Percentiles rank a stretch among this genome's conserved stretches.
These are phyloP conservation scores for Cantharis lateralis DNA, from an alignment of 2,888 invertebrate genomes.

Conservation along the genomic window DNA sequence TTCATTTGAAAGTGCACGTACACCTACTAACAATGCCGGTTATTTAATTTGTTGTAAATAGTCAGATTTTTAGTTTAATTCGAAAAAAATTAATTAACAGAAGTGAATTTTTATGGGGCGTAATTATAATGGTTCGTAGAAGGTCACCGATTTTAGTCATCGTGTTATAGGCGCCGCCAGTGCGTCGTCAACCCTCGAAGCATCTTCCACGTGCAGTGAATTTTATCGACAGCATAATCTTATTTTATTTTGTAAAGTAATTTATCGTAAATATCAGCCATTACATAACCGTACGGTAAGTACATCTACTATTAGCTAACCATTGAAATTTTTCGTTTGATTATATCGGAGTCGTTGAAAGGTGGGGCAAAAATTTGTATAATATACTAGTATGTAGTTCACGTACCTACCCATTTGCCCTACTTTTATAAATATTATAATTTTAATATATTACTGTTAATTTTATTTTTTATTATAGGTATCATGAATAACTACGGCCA, in stretches of 20 bases:
- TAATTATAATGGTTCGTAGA: background rate
- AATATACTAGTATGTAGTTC: too few species aligned
- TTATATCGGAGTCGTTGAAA: background rate
- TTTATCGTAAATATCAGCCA: background rate
- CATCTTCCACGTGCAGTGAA: background rate
- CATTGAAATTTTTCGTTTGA: background rate
- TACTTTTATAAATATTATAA: too few species aligned
- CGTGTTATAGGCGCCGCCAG: background rate
- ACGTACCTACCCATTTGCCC: too few species aligned
- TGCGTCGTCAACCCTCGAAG: background rate
- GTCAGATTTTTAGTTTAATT: background rate
- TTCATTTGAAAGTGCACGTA: background rate
- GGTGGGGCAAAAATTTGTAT: background rate
- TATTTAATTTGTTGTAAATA: background rate
- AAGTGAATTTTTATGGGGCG: background rate
- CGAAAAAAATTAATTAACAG: background rate
- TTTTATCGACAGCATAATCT: background rate
- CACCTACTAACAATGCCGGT: background rate
- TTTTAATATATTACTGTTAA: too few species aligned
- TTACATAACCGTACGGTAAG: background rate
- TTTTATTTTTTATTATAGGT: background rate
- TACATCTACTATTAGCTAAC: background rate
- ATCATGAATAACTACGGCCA: background rate
- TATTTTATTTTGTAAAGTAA: background rate
- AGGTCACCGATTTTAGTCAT: background rate